phyloP scores from a whole-genome alignment of 2,113 vertebrate genomes.

The Nanger granti region DNA sequence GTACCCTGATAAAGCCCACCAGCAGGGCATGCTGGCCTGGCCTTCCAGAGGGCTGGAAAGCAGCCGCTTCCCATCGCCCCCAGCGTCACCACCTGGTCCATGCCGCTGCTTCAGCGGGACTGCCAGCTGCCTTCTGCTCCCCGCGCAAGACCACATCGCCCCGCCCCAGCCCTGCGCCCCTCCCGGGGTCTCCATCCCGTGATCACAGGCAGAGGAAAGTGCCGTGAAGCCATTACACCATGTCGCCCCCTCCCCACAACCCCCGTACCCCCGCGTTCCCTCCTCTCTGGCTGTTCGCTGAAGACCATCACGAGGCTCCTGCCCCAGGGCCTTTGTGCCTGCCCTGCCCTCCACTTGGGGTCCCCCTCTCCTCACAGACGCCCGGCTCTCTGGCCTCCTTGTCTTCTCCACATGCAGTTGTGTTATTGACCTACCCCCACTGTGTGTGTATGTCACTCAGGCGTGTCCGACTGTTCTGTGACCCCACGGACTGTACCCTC shows the following conservation, averaged over 20 bases:
- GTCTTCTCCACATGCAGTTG: rapidly evolving
- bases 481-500: not conserved
- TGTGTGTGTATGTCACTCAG: not conserved
- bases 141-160: no score
- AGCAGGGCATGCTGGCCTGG: not conserved
- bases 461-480: not conserved
- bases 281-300: not conserved
- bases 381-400: not conserved
- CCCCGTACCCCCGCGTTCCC: not conserved
- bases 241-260: not conserved
- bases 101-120: not conserved
- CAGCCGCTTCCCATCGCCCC: rapidly evolving
- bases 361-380: not conserved
- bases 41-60: not conserved
- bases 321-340: not conserved
- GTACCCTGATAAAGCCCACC: rapidly evolving
- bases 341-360: not conserved
- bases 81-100: not conserved
- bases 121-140: rapidly evolving
- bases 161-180: not conserved
- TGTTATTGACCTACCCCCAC: rapidly evolving
- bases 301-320: not conserved
- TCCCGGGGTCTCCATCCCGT: rapidly evolving
- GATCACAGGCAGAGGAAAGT: not conserved
- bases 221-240: not conserved